Percentiles rank a stretch among this genome's conserved stretches.
Evolutionary conservation across 1,140 invertebrate species (phyloP).

Genomic region (Drosophila mauritiana): DNA sequence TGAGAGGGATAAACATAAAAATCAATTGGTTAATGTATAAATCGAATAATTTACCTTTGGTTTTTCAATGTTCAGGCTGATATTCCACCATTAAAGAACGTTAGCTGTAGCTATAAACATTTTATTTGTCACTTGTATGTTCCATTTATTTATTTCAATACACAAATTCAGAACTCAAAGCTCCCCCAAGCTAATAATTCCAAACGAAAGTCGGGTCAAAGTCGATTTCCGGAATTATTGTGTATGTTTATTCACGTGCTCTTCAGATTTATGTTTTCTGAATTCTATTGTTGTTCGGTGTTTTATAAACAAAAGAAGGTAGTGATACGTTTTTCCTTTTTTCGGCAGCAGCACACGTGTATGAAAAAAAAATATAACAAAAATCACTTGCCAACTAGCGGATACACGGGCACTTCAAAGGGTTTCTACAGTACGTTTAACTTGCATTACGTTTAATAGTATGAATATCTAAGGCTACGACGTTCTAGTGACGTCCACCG

Average conservation of each 20-base stretch:
- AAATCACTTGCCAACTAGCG: constrained; percentile 2
- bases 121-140: not conserved
- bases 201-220: not conserved
- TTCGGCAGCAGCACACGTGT: not conserved
- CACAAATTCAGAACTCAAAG: not conserved
- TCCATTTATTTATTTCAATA: not conserved
- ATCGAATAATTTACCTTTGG: not conserved
- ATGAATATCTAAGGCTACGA: not conserved
- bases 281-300: not conserved
- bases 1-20: not conserved
- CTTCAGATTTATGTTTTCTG: not conserved
- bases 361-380: not conserved
- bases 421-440: not conserved
- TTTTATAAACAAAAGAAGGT: not conserved
- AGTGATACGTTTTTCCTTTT: not conserved
- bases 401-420: constrained; percentile 10
- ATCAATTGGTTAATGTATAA: not conserved
- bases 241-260: constrained; percentile 4
- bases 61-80: not conserved
- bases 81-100: not conserved
- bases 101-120: not conserved
- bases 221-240: not conserved
- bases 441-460: not conserved
- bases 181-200: too few species aligned
- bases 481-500: constrained; percentile 39